A percentile compares a stretch with the other conserved stretches of the same genome.
Evolutionary conservation across 2,797 vertebrate species (phyloP).

Genomic region (Takifugu rubripes): DNA sequence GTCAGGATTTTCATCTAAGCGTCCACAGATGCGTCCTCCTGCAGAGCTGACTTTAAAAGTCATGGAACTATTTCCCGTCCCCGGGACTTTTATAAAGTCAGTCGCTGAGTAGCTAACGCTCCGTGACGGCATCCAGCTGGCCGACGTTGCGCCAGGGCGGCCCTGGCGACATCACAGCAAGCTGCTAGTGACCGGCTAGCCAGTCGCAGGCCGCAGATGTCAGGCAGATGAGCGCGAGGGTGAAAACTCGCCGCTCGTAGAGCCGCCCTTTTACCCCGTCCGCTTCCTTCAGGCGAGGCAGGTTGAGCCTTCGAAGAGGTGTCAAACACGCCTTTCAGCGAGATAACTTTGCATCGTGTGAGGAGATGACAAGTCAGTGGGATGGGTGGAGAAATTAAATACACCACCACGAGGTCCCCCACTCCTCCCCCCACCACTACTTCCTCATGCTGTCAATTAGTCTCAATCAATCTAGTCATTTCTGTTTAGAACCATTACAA

Average conservation of each 20-base stretch:
- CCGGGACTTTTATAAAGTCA: slow-evolving; percentile 48
- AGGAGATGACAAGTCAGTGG: slow-evolving; percentile 72
- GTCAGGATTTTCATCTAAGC: slow-evolving; percentile 20
- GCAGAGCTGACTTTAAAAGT: slow-evolving; percentile 37
- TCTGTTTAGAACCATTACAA: slow-evolving; percentile 61
- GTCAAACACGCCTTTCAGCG: slow-evolving; percentile 48
- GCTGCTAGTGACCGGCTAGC: slow-evolving; percentile 61
- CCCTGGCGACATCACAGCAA: slow-evolving; percentile 60
- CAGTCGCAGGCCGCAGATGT: slow-evolving; percentile 60
- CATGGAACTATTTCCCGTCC: slow-evolving; percentile 32
- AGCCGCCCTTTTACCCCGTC: slow-evolving; percentile 44
- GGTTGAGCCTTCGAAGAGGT: slow-evolving; percentile 37
- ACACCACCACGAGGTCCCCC: slow-evolving; percentile 35
- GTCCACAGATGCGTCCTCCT: slow-evolving; percentile 48
- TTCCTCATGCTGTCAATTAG: slow-evolving; percentile 71
- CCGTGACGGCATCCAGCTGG: slow-evolving; percentile 69
- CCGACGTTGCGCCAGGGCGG: slow-evolving; percentile 49
- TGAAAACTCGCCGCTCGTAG: slow-evolving; percentile 33
- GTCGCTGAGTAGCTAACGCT: slow-evolving; percentile 50
- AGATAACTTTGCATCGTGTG: slow-evolving; percentile 56
- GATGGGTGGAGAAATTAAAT: slow-evolving; percentile 58
- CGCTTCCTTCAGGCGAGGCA: slow-evolving; percentile 22
- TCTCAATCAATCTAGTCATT: slow-evolving; percentile 67
- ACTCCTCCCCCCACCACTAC: neutral
- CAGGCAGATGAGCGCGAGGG: slow-evolving; percentile 65